Base-by-base conservation (phyloP, 2,113 vertebrate genomes). In the Neofelis nebulosa region DNA sequence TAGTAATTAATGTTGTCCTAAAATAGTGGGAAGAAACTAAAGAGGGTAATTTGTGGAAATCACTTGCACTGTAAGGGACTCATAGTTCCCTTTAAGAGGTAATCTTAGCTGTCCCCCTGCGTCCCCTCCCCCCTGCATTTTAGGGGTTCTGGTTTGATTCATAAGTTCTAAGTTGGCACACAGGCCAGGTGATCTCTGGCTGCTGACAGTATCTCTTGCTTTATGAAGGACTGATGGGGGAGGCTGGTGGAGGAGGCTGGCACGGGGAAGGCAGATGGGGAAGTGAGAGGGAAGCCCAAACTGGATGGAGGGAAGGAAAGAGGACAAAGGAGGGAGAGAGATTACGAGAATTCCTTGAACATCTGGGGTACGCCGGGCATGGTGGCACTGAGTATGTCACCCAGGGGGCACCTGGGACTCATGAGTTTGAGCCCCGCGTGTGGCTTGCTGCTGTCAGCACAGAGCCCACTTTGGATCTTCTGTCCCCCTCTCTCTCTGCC, bases 1-100 rank as follows among this genome's bases (percentile, higher is more conserved):
- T 97, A 78, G 81, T 96, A 96, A 97, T 96, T 96, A 96, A 76
- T 85, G 83, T 97, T 94, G 85, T 92, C 87, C 95, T 94, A 94
- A 98, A 95, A 96, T 81, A 91, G 86, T 23, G 31, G 83, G 68
- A 90, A 90, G 92, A 88, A 78, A 73, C 83, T 31, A 66, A 94
- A 96, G 76, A 84, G 71, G 84, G 66, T 94, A 81, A 94, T 97
- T 97, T 97, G 86, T 10, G n/a, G 81, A 92, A 95, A 84, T 89
- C 57, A 45, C 95, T 88, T n/a, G 13, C 73, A 16, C 41, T 52
- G 2, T 4, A 25, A 41, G 57, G 68, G 50, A n/a, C 14, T 2
- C 63, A 41, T 25, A 33, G 61, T 25, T 63, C 83, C 79, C 52
- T 68, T 88, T 23, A 6, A 57, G 83, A 94, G 31, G 33, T 78